Base-by-base conservation (phyloP, 2,888 invertebrate species). In the Agriopis leucophaearia region DNA sequence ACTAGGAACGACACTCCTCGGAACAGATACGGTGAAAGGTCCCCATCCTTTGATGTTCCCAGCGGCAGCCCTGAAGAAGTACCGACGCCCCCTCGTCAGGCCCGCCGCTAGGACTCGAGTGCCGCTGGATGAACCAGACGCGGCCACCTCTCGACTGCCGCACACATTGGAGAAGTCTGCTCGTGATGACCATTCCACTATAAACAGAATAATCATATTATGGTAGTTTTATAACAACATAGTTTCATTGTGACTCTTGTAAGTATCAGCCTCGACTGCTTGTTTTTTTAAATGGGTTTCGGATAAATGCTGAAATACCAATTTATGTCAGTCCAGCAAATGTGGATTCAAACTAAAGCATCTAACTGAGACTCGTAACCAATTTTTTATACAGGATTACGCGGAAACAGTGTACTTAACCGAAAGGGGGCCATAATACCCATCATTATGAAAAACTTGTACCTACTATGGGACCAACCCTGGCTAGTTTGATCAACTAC, bases 21-120 rank as follows among this genome's bases (percentile, higher is more conserved):
- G 99, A 47, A 96, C 96, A 0, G 98, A 97, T 12, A 95, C 94
- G 45, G 96, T 95, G 81, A 95, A 97, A 13, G 95, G 94, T 40
- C 99, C 98, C 95, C 96, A 99, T 0, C 99, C 99, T 85, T 97
- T 98, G 72, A 99, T 94, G 85, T 99, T 99, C 58, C 99, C 99
- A 58, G 98, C 97, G n/a, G 97, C 95, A 0, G 98, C 97, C 70
- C 99, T 95, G 88, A 99, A 97, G 91, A 97, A 98, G 91, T 99
- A 99, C 72, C 96, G 95, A 18, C 97, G 95, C 7, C 99, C 98
- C 76, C 97, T 96, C n/a, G 96, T 96, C 69, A 99, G 94, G 51
- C 97, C 97, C n/a, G 95, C 95, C 0, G 91, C 88, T 1, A 88
- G 64, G 40, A 95, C 92, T 16, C 89, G 86, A 8, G 94, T 94